phyloP scores from a whole-genome alignment of 2,797 vertebrate species.

The Esox masquinongy region DNA sequence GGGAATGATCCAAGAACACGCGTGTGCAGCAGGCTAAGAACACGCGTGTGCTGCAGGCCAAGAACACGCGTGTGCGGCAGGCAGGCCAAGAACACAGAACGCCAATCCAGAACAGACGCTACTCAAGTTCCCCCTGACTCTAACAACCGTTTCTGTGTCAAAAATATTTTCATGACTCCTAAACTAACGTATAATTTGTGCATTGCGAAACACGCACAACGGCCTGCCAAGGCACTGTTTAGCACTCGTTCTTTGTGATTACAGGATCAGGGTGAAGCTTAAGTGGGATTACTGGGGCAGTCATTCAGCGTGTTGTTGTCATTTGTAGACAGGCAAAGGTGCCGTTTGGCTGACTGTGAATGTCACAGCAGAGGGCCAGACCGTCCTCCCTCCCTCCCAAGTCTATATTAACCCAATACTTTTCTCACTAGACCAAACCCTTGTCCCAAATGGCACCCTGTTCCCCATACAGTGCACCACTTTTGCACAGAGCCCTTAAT shows the following conservation, averaged over 20 bases:
- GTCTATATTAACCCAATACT: slow-evolving; percentile 43
- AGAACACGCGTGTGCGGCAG: too few relatives aligned
- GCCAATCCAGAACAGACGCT: too few relatives aligned
- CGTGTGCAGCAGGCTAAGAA: too few relatives aligned
- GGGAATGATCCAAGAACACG: neutral
- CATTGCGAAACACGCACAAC: slow-evolving; percentile 31
- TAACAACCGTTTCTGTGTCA: too few relatives aligned
- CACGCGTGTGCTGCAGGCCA: too few relatives aligned
- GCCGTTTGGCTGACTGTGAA: slow-evolving; percentile 32
- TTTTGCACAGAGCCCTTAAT: neutral
- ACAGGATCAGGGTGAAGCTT: slow-evolving; percentile 51
- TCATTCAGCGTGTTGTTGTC: slow-evolving; percentile 59
- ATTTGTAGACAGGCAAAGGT: slow-evolving; percentile 42
- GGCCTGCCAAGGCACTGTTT: slow-evolving; percentile 52
- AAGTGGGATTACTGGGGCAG: slow-evolving; percentile 27
- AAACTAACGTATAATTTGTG: slow-evolving; percentile 3
- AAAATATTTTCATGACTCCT: too few relatives aligned
- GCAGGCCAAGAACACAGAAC: too few relatives aligned
- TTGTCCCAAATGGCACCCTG: neutral
- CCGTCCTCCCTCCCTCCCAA: slow-evolving; percentile 41
- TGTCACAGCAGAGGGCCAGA: slow-evolving; percentile 23
- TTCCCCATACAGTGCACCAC: neutral
- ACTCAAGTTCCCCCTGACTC: too few relatives aligned
- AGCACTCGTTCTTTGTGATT: slow-evolving; percentile 51
- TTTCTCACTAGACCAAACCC: slow-evolving; percentile 47